These are phyloP conservation scores for Torymus tubicola DNA, from an alignment of 2,888 invertebrate species.

Conservation along the genomic window DNA sequence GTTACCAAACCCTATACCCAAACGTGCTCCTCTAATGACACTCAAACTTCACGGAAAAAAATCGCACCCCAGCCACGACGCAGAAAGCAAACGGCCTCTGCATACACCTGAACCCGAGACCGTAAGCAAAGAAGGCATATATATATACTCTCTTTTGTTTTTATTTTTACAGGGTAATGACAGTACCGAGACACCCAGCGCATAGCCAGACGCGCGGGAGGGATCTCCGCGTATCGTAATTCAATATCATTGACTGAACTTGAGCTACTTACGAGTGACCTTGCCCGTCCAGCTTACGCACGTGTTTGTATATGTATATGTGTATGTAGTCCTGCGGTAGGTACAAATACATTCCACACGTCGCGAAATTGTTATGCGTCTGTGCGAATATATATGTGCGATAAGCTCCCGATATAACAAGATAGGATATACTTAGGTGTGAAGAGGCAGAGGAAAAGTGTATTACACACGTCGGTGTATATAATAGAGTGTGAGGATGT, in stretches of 20 bases:
- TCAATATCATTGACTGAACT: conserved; percentile 71
- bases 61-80: too few relatives aligned
- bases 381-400: conserved; percentile 4
- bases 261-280: conserved; percentile 74
- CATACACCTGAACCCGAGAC: too few relatives aligned
- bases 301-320: conserved; percentile 5
- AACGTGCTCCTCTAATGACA: too few relatives aligned
- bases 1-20: too few relatives aligned
- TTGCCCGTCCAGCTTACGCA: conserved; percentile 61
- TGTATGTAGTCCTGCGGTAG: background rate
- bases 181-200: too few relatives aligned
- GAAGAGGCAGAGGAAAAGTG: background rate
- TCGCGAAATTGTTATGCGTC: background rate
- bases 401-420: background rate
- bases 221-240: conserved; percentile 64
- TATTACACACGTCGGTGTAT: background rate
- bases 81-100: too few relatives aligned
- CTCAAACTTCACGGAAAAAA: too few relatives aligned
- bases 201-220: background rate
- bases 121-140: too few relatives aligned
- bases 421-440: background rate
- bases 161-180: too few relatives aligned
- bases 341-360: background rate
- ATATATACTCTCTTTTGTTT: too few relatives aligned
- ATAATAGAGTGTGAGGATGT: conserved; percentile 28